Percentiles rank a stretch among this genome's conserved stretches.
Conservation (phyloP, 2,888 invertebrate species). For the Drosophila colorata region DNA sequence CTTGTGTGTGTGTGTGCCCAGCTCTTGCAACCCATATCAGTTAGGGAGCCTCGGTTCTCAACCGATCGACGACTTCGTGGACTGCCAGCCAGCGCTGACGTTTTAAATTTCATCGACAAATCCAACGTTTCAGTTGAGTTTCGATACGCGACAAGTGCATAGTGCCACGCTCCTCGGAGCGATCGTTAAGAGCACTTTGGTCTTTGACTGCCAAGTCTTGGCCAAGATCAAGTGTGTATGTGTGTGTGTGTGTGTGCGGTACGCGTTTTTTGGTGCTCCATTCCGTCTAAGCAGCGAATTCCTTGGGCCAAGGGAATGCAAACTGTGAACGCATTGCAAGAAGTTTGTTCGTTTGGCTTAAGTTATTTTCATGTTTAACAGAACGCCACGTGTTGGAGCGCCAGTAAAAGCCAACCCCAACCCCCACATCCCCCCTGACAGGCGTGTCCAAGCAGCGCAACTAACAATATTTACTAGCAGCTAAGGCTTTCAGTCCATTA, state of each 20-base stretch:
- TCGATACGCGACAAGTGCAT: conserved; percentile 85
- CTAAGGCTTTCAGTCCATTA: neutral
- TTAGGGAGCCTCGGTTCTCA: conserved; percentile 27
- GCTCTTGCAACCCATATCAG: conserved; percentile 64
- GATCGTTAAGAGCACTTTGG: conserved; percentile 14
- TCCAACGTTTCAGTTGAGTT: conserved; percentile 83
- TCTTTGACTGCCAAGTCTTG: neutral
- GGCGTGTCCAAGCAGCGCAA: neutral
- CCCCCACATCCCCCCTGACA: neutral
- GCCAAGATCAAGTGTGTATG: neutral
- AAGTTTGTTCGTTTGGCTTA: conserved; percentile 86
- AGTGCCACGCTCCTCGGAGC: conserved; percentile 53
- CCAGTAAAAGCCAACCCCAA: neutral
- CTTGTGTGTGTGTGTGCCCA: conserved; percentile 9
- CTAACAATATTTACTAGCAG: neutral
- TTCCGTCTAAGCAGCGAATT: conserved; percentile 81
- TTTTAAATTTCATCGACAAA: conserved; percentile 83
- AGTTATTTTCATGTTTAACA: conserved; percentile 84
- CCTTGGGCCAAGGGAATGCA: conserved; percentile 85
- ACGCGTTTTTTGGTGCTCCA: neutral
- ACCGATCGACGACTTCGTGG: conserved; percentile 61
- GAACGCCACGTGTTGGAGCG: conserved; percentile 70
- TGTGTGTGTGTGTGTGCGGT: neutral
- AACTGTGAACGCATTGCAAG: conserved; percentile 80
- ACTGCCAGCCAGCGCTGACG: conserved; percentile 65